phyloP scores from a whole-genome alignment of 2,888 invertebrate species.

The Strigamia crassipes region DNA sequence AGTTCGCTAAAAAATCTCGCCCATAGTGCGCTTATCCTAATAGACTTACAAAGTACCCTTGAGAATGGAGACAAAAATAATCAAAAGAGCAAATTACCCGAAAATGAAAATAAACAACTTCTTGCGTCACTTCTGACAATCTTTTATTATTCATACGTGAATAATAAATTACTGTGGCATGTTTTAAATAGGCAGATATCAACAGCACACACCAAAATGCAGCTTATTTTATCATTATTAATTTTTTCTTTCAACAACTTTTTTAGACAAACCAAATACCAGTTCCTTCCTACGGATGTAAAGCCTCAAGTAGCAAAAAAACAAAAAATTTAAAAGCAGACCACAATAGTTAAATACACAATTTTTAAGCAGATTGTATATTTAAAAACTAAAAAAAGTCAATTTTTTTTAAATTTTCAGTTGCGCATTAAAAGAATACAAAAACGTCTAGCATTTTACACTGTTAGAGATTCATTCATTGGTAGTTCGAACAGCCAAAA shows the following conservation, averaged over 20 bases:
- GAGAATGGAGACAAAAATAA: neutral
- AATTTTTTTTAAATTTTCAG: too few relatives aligned
- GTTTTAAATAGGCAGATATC: neutral
- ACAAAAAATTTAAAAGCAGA: too few relatives aligned
- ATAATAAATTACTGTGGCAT: neutral
- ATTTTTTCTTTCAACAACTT: neutral
- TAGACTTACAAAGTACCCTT: conserved; percentile 1
- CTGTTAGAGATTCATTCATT: too few relatives aligned
- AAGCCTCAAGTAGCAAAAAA: too few relatives aligned
- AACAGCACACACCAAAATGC: neutral
- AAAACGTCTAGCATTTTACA: too few relatives aligned
- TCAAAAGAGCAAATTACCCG: neutral
- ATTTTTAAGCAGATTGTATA: too few relatives aligned
- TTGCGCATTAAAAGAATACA: too few relatives aligned
- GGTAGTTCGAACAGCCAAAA: too few relatives aligned
- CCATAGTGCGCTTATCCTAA: conserved; percentile 15
- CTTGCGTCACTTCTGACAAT: neutral
- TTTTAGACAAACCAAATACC: too few relatives aligned
- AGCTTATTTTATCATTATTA: neutral
- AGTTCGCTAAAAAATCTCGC: neutral
- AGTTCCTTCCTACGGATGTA: too few relatives aligned
- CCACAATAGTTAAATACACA: too few relatives aligned
- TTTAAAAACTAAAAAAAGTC: too few relatives aligned
- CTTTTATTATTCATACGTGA: neutral
- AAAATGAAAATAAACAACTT: neutral